Evolutionary conservation across 2,113 vertebrate species (phyloP).

Genomic region (Uria aalge): DNA sequence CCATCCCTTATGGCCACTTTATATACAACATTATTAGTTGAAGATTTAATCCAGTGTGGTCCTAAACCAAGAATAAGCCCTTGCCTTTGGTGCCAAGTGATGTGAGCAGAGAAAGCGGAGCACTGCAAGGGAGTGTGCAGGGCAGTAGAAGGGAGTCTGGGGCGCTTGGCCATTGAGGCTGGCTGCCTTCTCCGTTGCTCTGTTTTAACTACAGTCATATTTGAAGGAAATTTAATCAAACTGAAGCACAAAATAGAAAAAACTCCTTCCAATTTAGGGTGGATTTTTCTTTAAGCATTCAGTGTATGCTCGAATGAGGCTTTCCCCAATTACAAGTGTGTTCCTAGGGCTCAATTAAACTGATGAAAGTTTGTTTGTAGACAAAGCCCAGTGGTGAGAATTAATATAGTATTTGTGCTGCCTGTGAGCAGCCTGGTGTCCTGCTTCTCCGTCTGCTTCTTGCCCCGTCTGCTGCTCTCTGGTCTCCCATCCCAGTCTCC

Average conservation of each 20-base stretch:
- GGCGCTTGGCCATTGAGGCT: rapidly evolving
- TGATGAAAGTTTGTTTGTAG: neutral
- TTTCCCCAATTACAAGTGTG: neutral
- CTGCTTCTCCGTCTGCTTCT: neutral
- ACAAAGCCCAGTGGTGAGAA: neutral
- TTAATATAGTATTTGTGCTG: neutral
- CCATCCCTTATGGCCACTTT: neutral
- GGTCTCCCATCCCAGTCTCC: neutral
- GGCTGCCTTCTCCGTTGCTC: rapidly evolving
- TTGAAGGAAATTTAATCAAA: neutral
- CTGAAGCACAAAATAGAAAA: neutral
- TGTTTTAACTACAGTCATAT: neutral
- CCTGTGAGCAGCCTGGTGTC: neutral
- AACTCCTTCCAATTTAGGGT: neutral
- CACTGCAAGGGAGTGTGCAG: rapidly evolving
- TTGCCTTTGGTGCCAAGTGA: neutral
- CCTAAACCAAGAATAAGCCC: neutral
- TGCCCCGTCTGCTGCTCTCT: neutral
- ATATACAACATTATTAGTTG: neutral
- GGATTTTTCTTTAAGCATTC: neutral
- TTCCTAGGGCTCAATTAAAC: neutral
- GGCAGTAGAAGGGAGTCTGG: rapidly evolving
- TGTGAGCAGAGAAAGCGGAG: neutral
- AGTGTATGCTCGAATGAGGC: neutral
- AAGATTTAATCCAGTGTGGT: neutral